These are phyloP conservation scores for Gambusia affinis DNA, from an alignment of 2,113 vertebrate genomes.

Conservation along the genomic window DNA sequence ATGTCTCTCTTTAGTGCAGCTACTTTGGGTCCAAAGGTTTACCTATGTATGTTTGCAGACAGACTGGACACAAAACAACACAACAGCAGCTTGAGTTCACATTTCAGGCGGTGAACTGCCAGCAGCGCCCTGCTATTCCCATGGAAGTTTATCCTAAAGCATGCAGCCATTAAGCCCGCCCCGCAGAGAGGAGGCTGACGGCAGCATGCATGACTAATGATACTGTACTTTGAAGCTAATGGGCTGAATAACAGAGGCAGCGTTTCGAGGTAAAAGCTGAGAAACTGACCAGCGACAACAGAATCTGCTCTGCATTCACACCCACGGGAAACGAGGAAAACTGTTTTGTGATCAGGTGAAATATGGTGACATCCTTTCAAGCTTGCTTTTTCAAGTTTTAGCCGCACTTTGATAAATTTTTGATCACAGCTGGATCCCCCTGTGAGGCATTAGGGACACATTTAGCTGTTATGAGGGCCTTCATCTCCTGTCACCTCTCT, in stretches of 20 bases:
- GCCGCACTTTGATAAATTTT: conserved; percentile 73
- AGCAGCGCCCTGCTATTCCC: conserved; percentile 33
- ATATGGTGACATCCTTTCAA: conserved; percentile 65
- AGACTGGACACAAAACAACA: conserved; percentile 18
- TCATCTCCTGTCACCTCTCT: conserved; percentile 50
- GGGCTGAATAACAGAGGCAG: conserved; percentile 44
- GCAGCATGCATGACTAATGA: conserved; percentile 39
- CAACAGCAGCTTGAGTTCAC: conserved; percentile 49
- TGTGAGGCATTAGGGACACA: conserved; percentile 52
- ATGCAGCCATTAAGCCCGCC: conserved; percentile 37
- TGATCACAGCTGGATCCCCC: conserved; percentile 67
- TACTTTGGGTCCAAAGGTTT: conserved; percentile 15
- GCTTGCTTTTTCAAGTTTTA: conserved; percentile 72
- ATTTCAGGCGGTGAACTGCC: conserved; percentile 20
- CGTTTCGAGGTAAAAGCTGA: conserved; percentile 13
- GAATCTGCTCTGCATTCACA: conserved; percentile 10
- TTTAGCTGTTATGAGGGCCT: conserved; percentile 53
- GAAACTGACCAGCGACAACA: conserved; percentile 16
- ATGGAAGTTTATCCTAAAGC: conserved; percentile 33
- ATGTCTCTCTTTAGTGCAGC: background rate
- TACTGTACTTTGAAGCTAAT: conserved; percentile 48
- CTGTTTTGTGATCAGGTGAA: conserved; percentile 52
- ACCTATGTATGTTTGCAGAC: conserved; percentile 20
- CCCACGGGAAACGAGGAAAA: conserved; percentile 16
- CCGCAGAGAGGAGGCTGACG: conserved; percentile 43